Evolutionary conservation across 2,113 vertebrate genomes (phyloP), one percentile per base, ranked within the genome.

Genomic region (Hippocampus abdominalis): DNA sequence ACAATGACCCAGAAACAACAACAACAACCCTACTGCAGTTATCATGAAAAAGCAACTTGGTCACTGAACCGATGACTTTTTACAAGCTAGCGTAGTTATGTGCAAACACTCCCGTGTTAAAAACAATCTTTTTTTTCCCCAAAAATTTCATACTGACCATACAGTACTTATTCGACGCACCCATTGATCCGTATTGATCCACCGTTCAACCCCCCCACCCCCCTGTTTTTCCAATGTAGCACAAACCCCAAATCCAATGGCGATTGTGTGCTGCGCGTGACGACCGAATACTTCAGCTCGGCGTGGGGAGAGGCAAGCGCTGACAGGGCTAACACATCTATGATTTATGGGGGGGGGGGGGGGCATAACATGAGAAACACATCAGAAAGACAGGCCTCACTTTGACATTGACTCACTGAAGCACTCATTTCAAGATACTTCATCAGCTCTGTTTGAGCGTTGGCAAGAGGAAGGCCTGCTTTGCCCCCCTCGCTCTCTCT

Each of bases 261-360:
- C 71, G 29, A 67, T 40, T 32, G 63, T 69, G 73, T 73, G 44
- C 70, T 75, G 61, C 60, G 66, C 76, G 56, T 69, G 79, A 76
- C 4, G 13, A 51, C 48, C 54, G 39, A 81, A 78, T 66, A 62
- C 84, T 82, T 74, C 42, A 86, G 62, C 61, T 73, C 27, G 1
- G 42, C 67, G 53, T 5, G 3, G 66, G 64, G 48, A 69, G 76
- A 59, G 49, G 48, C 10, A 8, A 57, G 73, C n/a, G 27, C 68
- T 1, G 57, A 49, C 63, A 39, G 68, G 51, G 72, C 60, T 67
- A 16, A 42, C 16, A 54, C 83, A 81, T 91, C 29, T 75, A 90
- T 89, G 87, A 90, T 91, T 75, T 59, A 91, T 82, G 66, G n/a
- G 3, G n/a, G n/a, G n/a, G n/a, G n/a, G n/a, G n/a, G n/a, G n/a